Evolutionary conservation across 2,888 invertebrate genomes (phyloP).

Genomic region (Leistus spinibarbis): DNA sequence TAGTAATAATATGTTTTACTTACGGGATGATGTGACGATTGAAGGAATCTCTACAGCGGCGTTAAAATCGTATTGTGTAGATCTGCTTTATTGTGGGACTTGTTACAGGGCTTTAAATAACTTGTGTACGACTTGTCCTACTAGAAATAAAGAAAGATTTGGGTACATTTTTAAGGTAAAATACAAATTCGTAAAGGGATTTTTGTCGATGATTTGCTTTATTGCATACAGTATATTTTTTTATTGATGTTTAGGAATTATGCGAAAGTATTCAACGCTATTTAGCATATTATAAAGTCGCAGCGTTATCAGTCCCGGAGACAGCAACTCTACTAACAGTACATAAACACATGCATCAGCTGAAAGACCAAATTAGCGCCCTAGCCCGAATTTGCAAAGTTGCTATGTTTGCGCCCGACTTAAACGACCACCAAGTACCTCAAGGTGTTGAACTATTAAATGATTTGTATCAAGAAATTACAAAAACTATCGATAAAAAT

Average conservation of each 20-base stretch:
- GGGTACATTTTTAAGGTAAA: slow-evolving; percentile 55
- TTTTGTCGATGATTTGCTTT: no score
- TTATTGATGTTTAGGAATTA: slow-evolving; percentile 60
- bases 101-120: slow-evolving; percentile 52
- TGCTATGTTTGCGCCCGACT: slow-evolving; percentile 45
- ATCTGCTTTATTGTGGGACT: slow-evolving; percentile 51
- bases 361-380: slow-evolving; percentile 62
- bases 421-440: slow-evolving; percentile 47
- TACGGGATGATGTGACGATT: slow-evolving; percentile 48
- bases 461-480: slow-evolving; percentile 68
- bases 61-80: slow-evolving; percentile 49
- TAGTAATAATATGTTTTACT: slow-evolving; percentile 47
- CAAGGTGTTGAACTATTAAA: slow-evolving; percentile 67
- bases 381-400: slow-evolving; percentile 63
- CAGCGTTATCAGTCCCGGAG: slow-evolving; percentile 50
- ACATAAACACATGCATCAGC: slow-evolving; percentile 57
- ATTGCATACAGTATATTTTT: not conserved
- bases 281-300: slow-evolving; percentile 64
- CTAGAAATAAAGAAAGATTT: slow-evolving; percentile 48
- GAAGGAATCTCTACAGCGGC: slow-evolving; percentile 50
- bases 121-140: slow-evolving; percentile 47
- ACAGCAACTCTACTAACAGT: slow-evolving; percentile 48
- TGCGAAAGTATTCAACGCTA: slow-evolving; percentile 67
- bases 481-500: slow-evolving; percentile 62
- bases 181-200: no score